phyloP scores from a whole-genome alignment of 1,140 invertebrate genomes.

The Lordiphosa collinella region DNA sequence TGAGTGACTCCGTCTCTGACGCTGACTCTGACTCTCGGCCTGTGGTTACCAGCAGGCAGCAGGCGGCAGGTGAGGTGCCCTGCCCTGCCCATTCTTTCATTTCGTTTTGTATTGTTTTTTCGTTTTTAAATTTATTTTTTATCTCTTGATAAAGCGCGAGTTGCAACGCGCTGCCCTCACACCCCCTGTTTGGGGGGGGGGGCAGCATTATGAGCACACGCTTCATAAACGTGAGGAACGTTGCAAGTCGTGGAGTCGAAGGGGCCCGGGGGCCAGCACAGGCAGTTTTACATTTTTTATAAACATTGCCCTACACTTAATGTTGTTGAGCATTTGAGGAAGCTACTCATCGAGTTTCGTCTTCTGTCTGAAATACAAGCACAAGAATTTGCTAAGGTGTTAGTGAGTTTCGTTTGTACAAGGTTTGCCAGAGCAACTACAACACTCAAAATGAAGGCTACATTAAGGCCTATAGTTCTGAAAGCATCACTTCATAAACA shows the following conservation, averaged over 20 bases:
- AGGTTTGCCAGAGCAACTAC: too few relatives aligned
- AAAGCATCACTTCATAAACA: too few relatives aligned
- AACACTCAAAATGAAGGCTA: too few relatives aligned
- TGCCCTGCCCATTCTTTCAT: conserved; percentile 4
- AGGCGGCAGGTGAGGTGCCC: conserved; percentile 5
- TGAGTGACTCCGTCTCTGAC: conserved; percentile 36
- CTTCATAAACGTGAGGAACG: conserved; percentile 45
- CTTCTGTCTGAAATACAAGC: too few relatives aligned
- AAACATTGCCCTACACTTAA: conserved; percentile 51
- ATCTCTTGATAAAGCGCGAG: conserved; percentile 73
- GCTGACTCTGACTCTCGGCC: conserved; percentile 26
- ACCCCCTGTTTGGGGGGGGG: conserved; percentile 6
- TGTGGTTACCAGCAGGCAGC: conserved; percentile 60
- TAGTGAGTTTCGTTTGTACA: too few relatives aligned
- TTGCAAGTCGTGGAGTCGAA: neutral
- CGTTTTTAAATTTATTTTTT: conserved; percentile 37
- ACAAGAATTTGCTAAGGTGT: too few relatives aligned
- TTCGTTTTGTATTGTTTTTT: conserved; percentile 24
- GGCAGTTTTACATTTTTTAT: conserved; percentile 60
- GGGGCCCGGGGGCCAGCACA: conserved; percentile 14
- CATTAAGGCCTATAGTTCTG: too few relatives aligned
- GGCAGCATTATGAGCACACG: conserved; percentile 52
- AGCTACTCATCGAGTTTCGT: too few relatives aligned
- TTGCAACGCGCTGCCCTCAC: conserved; percentile 61
- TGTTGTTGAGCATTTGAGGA: conserved; percentile 35